A percentile compares a stretch with the other conserved stretches of the same genome.
Evolutionary conservation across 2,797 vertebrate genomes (phyloP).

Genomic region (Heterohyrax brucei): DNA sequence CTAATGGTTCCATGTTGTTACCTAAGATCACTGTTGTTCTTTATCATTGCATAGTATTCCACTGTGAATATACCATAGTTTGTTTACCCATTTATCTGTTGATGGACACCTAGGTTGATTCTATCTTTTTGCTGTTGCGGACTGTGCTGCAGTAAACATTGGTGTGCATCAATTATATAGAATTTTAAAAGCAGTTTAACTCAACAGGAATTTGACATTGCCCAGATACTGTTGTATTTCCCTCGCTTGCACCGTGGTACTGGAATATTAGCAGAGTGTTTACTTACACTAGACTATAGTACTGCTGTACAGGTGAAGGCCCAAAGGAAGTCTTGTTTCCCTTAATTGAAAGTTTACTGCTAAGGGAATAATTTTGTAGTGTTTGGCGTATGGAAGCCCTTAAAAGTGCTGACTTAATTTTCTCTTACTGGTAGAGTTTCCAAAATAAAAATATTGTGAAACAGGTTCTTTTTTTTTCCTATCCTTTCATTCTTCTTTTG

Average conservation of each 20-base stretch:
- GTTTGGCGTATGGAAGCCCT: constrained; percentile 30
- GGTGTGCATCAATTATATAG: background rate
- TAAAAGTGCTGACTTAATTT: constrained; percentile 58
- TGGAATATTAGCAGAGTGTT: background rate
- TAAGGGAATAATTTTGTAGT: constrained; percentile 49
- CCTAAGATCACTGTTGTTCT: too few relatives aligned
- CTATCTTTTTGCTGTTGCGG: too few relatives aligned
- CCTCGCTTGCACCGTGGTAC: background rate
- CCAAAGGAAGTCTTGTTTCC: constrained; percentile 46
- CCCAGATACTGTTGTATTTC: constrained; percentile 36
- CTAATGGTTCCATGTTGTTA: too few relatives aligned
- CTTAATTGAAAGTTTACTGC: background rate
- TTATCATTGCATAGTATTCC: too few relatives aligned
- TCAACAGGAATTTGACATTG: constrained; percentile 30
- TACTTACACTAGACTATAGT: background rate
- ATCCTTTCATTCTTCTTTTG: background rate
- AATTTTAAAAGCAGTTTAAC: constrained; percentile 65
- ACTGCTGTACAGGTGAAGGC: background rate
- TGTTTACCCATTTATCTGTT: too few relatives aligned
- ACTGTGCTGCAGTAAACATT: too few relatives aligned
- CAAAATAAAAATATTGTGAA: constrained; percentile 70
- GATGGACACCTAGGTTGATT: too few relatives aligned
- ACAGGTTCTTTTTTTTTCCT: background rate
- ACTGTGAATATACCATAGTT: too few relatives aligned
- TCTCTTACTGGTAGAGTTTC: constrained; percentile 45